Evolutionary conservation across 2,888 invertebrate species (phyloP).

Genomic region (Drosophila lutescens): DNA sequence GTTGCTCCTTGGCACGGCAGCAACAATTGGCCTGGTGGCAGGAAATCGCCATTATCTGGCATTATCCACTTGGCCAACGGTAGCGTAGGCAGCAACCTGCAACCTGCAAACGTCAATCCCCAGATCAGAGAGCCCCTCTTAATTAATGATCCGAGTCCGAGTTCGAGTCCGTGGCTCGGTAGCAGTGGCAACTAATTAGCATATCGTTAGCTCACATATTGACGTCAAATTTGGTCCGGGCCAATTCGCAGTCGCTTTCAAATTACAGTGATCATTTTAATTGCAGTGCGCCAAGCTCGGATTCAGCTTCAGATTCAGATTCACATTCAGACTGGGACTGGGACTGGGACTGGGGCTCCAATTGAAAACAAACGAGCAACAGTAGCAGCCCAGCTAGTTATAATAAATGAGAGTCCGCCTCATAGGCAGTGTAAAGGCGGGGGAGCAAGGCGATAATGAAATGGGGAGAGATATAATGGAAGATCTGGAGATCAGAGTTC

Average conservation of each 20-base stretch:
- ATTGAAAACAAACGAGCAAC: slow-evolving; percentile 31
- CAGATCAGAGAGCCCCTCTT: slow-evolving; percentile 75
- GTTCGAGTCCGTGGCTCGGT: slow-evolving; percentile 30
- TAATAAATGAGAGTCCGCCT: slow-evolving; percentile 38
- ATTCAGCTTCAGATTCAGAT: slow-evolving; percentile 22
- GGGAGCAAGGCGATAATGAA: slow-evolving; percentile 30
- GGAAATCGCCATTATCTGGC: slow-evolving; percentile 81
- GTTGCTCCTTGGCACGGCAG: slow-evolving; percentile 58
- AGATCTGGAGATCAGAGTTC: slow-evolving; percentile 24
- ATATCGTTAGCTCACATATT: slow-evolving; percentile 77
- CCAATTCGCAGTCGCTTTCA: slow-evolving; percentile 54
- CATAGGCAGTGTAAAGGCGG: slow-evolving; percentile 15
- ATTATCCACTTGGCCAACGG: slow-evolving; percentile 78
- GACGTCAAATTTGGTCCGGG: slow-evolving; percentile 73
- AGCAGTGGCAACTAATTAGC: slow-evolving; percentile 68
- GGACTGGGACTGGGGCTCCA: not conserved
- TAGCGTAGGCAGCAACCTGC: slow-evolving; percentile 41
- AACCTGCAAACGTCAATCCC: slow-evolving; percentile 58
- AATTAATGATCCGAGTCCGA: slow-evolving; percentile 69
- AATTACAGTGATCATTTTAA: slow-evolving; percentile 79
- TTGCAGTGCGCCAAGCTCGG: slow-evolving; percentile 76
- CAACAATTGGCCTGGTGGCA: slow-evolving; percentile 81
- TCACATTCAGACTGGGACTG: slow-evolving; percentile 12
- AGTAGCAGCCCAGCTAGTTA: slow-evolving; percentile 18
- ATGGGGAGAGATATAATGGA: slow-evolving; percentile 10